Evolutionary conservation across 2,888 invertebrate species (phyloP).

Genomic region (Thysanoteuthis rhombus): DNA sequence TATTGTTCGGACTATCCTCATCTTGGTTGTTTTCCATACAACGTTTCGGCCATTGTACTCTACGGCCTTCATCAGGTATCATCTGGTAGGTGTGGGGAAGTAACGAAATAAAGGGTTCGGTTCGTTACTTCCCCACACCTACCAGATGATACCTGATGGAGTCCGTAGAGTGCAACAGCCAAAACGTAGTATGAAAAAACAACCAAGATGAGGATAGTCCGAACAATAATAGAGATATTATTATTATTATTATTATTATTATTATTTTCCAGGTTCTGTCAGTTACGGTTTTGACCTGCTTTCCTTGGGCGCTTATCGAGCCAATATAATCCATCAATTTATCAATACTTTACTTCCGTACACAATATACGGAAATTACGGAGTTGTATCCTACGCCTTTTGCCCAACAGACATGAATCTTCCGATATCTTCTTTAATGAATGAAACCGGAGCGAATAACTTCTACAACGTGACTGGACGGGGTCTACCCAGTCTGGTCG

Average conservation of each 20-base stretch:
- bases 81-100: too few relatives aligned
- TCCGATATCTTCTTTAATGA: not conserved
- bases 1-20: too few relatives aligned
- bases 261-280: not conserved
- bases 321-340: not conserved
- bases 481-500: not conserved
- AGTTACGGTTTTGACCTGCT: not conserved
- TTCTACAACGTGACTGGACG: not conserved
- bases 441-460: not conserved
- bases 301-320: not conserved
- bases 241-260: not conserved
- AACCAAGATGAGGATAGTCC: too few relatives aligned
- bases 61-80: too few relatives aligned
- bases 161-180: too few relatives aligned
- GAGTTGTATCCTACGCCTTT: not conserved
- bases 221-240: too few relatives aligned
- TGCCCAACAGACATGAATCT: not conserved
- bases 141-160: too few relatives aligned
- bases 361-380: not conserved
- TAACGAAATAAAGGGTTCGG: too few relatives aligned
- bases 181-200: too few relatives aligned
- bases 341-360: not conserved
- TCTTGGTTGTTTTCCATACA: too few relatives aligned
- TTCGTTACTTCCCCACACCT: too few relatives aligned
- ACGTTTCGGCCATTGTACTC: too few relatives aligned